These are phyloP conservation scores for Lonchura striata DNA, from an alignment of 2,113 vertebrate genomes.

Conservation along the genomic window DNA sequence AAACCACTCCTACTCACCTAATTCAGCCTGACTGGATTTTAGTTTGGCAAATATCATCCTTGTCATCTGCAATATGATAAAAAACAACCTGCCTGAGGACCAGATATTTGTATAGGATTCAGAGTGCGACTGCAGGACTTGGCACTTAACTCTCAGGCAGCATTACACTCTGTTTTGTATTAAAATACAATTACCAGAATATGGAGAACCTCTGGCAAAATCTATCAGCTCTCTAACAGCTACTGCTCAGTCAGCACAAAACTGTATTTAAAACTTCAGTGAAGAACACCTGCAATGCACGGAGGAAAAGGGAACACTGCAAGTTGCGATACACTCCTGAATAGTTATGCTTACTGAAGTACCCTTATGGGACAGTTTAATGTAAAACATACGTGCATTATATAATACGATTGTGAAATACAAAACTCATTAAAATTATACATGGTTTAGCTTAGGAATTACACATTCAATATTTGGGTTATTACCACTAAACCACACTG, in stretches of 20 bases:
- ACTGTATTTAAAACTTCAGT: not conserved
- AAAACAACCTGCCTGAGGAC: not conserved
- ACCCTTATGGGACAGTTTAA: not conserved
- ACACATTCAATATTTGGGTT: fast-evolving
- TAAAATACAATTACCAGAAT: not conserved
- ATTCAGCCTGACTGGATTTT: not conserved
- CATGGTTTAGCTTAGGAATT: not conserved
- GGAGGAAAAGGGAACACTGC: fast-evolving
- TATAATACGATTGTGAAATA: not conserved
- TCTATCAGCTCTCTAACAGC: fast-evolving
- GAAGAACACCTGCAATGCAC: not conserved
- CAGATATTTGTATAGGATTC: not conserved
- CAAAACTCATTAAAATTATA: not conserved
- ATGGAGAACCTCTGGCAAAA: not conserved
- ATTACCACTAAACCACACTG: not conserved
- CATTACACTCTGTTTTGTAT: not conserved
- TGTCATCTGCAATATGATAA: not conserved
- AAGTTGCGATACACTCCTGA: not conserved
- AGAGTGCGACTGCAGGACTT: not conserved
- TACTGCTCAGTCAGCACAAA: not conserved
- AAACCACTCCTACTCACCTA: not conserved
- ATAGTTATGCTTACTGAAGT: not conserved
- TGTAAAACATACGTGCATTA: not conserved
- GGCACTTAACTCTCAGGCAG: not conserved
- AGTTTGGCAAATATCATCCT: not conserved